Evolutionary conservation across 2,113 vertebrate genomes (phyloP), one percentile per base, ranked within the genome.

Genomic region (Poecilia latipinna): DNA sequence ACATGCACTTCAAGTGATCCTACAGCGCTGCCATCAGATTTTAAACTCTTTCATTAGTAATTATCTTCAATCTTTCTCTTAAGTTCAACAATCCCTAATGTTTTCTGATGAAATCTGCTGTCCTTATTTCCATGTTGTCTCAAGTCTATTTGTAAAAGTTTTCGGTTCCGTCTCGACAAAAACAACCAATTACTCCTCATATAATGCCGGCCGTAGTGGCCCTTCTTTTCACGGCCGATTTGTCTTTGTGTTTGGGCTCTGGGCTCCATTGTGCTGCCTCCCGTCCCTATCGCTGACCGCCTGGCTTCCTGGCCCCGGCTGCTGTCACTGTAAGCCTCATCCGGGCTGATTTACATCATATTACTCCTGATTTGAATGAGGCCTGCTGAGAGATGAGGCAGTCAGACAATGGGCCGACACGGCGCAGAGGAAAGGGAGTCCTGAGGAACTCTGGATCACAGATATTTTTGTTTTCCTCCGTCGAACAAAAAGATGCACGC

Each of bases 151-250:
- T 80, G 81, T 86, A 72, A 82, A 80, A 81, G 78, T 72, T 42
- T 42, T 51, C 66, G 42, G 77, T 82, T 80, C 57, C 64, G 77
- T 33, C 83, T 65, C 75, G 76, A 87, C 79, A 84, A 88, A 88
- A 89, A 85, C 86, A 87, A 82, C 77, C 86, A 85, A 89, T 92
- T 91, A 89, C 75, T 85, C 63, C 76, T 75, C 74, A 85, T 78
- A 83, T 75, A 82, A 62, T 79, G 80, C 86, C 68, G 32, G 77
- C 78, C 77, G 42, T 26, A 39, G 64, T 62, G 80, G 82, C 67
- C 33, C 51, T 87, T 15, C 74, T 63, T 80, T 88, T 91, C 72
- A 82, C 77, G 79, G 66, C 77, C 76, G 73, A 82, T 85, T 85
- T 82, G 72, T 71, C 69, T 88, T 75, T 78, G 74, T 74, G 78